Base-by-base conservation (phyloP, 2,888 invertebrate species). In the Rhamnusium bicolor region DNA sequence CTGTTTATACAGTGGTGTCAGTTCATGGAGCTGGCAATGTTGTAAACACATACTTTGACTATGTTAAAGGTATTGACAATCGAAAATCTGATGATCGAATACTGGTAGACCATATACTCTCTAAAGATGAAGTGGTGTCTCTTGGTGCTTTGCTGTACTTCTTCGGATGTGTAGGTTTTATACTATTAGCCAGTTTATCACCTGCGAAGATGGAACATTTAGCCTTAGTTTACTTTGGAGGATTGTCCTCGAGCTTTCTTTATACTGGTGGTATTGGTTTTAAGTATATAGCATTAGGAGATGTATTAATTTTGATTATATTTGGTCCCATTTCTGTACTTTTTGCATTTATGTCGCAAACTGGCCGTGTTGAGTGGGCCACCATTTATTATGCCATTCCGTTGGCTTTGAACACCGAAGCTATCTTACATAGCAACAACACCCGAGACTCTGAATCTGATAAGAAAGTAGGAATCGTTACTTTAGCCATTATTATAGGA, bases 21-120 rank as follows among this genome's bases (percentile, higher is more conserved):
- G 98, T 98, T 2, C 98, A 98, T 86, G 97, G 97, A 74, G 98
- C 98, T 74, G 98, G 98, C 66, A 98, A 98, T 89, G 94, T 98
- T 49, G 98, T 98, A 21, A 98, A 98, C 88, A 98, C 98, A 0
- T 98, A 98, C 87, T 98, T 95, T 87, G 98, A 98, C 88, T 98
- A 95, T 86, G 93, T 96, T 32, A 96, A 96, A 89, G 98, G 98
- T 58, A 97, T 98, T 70, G 98, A 98, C 87, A 95, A 95, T 86
- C 92, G 95, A 76, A 96, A 95, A 89, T 96, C 97, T 80, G 98
- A 98, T 85, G 98, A 98, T 86, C 91, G 98, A 84, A 98, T 96
- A 80, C 90, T 98, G 69, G 98, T 98, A n/a, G 98, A 98, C 89
- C 95, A 96, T 81, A 93, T 97, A 82, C 90, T 98, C 67, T 91